These are phyloP conservation scores for Scatophagus argus DNA, from an alignment of 2,113 vertebrate species.

Conservation along the genomic window DNA sequence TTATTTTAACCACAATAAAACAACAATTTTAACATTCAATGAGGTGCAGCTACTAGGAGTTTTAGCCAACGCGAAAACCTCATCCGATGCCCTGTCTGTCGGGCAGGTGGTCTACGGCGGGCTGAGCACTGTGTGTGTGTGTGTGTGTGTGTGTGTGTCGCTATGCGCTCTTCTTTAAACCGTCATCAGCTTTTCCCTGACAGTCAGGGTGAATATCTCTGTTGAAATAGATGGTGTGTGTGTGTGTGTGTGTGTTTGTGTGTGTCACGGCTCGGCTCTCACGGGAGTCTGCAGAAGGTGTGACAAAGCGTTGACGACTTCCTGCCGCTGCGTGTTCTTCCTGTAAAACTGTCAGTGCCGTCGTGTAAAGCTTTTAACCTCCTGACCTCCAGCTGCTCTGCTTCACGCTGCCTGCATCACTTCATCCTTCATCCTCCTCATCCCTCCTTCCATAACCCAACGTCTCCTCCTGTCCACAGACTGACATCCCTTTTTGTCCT, in stretches of 20 bases:
- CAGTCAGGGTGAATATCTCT: not conserved
- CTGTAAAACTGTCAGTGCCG: slow-evolving; percentile 38
- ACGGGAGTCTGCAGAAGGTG: not conserved
- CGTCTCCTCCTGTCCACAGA: not conserved
- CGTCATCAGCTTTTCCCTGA: not conserved
- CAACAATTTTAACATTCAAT: not conserved
- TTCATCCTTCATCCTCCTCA: not conserved
- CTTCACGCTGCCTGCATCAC: slow-evolving; percentile 2
- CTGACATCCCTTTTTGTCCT: not conserved
- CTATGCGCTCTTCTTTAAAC: too few relatives aligned
- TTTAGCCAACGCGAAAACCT: not conserved
- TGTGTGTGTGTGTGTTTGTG: too few relatives aligned
- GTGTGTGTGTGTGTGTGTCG: not conserved
- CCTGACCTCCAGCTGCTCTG: slow-evolving; percentile 4
- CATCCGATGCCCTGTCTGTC: not conserved
- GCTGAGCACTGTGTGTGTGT: not conserved
- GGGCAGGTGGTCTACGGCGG: not conserved
- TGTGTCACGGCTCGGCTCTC: too few relatives aligned
- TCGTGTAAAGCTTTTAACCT: slow-evolving; percentile 29
- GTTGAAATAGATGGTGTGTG: not conserved
- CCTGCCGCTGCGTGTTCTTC: slow-evolving; percentile 26
- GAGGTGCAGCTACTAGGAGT: not conserved
- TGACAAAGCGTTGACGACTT: slow-evolving; percentile 26
- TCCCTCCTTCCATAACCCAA: not conserved
- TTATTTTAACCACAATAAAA: slow-evolving; percentile 18